These are phyloP conservation scores for Pollenia griseotomentosa DNA, from an alignment of 2,888 invertebrate genomes.

Conservation along the genomic window DNA sequence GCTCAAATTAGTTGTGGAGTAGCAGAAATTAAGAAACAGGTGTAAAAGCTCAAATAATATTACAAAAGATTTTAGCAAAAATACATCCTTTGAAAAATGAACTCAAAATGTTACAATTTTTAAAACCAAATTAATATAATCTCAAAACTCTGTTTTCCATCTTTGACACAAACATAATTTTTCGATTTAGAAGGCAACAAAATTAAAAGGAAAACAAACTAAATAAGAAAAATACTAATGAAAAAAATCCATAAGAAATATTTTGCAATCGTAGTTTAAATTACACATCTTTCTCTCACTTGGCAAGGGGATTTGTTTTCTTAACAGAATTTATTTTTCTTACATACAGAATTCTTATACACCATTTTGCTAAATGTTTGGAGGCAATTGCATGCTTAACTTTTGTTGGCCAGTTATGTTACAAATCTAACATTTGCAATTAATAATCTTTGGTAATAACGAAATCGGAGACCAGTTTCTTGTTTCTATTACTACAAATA, in stretches of 20 bases:
- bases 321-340: slow-evolving; percentile 7
- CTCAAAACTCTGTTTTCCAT: too few relatives aligned
- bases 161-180: background rate
- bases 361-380: slow-evolving; percentile 55
- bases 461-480: slow-evolving; percentile 66
- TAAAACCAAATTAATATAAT: too few relatives aligned
- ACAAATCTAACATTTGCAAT: slow-evolving; percentile 70
- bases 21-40: too few relatives aligned
- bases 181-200: slow-evolving; percentile 31
- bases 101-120: too few relatives aligned
- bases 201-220: slow-evolving; percentile 28
- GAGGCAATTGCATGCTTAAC: slow-evolving; percentile 68
- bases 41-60: too few relatives aligned
- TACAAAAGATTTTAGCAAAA: too few relatives aligned
- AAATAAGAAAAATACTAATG: slow-evolving; percentile 14
- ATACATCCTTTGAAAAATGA: too few relatives aligned
- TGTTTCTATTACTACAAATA: slow-evolving; percentile 24
- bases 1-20: too few relatives aligned
- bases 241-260: slow-evolving; percentile 8
- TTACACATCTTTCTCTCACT: slow-evolving; percentile 64
- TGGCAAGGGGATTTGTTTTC: slow-evolving; percentile 38
- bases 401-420: slow-evolving; percentile 68
- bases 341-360: background rate
- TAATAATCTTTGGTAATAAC: slow-evolving; percentile 67
- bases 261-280: slow-evolving; percentile 58